phyloP scores from a whole-genome alignment of 30 jellyfish, hydroid and myxozoan genomes.

The Aurelia aurita complex sp. Pacific region DNA sequence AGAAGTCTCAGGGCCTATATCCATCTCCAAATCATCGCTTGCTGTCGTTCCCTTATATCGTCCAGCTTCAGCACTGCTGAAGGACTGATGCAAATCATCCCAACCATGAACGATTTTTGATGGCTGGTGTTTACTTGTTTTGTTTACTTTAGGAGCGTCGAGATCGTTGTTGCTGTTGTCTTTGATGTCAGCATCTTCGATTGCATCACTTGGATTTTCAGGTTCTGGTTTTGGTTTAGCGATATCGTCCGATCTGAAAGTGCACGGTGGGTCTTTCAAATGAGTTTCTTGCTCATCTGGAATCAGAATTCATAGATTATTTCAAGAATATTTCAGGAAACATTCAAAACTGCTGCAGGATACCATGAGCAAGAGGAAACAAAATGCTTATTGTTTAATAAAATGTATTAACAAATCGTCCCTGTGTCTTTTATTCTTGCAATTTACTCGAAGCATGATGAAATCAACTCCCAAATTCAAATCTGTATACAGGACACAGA shows the following conservation, averaged over 20 bases:
- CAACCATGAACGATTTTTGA: constrained; percentile 24
- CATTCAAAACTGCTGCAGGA: no score
- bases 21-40: constrained; percentile 18
- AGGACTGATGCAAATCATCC: constrained; percentile 33
- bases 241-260: neutral
- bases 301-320: neutral
- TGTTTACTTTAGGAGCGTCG: no score
- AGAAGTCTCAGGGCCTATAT: constrained; percentile 44
- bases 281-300: constrained; percentile 46
- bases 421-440: no score
- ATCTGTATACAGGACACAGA: no score
- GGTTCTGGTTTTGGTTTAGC: neutral
- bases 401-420: no score
- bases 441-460: no score
- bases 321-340: no score
- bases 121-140: neutral
- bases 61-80: constrained; percentile 31
- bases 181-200: constrained; percentile 3
- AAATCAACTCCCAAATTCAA: no score
- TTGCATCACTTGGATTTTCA: constrained; percentile 17
- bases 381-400: no score
- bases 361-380: no score
- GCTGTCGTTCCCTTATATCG: constrained; percentile 21
- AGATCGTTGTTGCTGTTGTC: no score
- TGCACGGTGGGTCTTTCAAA: constrained; percentile 78